These are phyloP conservation scores for Nothobranchius kuhntae DNA, from an alignment of 2,113 vertebrate species.

Conservation along the genomic window DNA sequence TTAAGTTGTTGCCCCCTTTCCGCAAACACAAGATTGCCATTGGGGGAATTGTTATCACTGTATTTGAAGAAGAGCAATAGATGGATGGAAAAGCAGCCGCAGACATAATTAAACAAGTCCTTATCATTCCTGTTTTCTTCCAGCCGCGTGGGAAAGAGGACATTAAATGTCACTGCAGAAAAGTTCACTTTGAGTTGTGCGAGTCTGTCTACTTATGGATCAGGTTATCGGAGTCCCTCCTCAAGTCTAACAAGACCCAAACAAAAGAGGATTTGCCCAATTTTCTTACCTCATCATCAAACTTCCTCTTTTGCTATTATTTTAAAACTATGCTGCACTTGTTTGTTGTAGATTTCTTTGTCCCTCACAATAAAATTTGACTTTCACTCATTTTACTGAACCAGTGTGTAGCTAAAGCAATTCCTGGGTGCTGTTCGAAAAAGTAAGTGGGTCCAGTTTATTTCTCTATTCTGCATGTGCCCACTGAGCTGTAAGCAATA, in stretches of 20 bases:
- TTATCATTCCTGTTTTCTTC: slow-evolving; percentile 58
- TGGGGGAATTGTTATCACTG: slow-evolving; percentile 61
- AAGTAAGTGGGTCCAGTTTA: no score
- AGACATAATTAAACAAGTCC: slow-evolving; percentile 71
- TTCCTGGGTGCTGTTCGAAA: no score
- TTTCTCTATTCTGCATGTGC: background rate
- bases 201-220: slow-evolving; percentile 53
- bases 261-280: no score
- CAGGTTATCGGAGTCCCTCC: slow-evolving; percentile 42
- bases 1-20: slow-evolving; percentile 43
- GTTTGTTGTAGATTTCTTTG: no score
- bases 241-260: background rate
- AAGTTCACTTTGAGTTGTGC: slow-evolving; percentile 50
- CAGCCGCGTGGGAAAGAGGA: slow-evolving; percentile 33
- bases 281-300: no score
- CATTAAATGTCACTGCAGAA: slow-evolving; percentile 61
- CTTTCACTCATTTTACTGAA: no score
- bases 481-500: background rate
- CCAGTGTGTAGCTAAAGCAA: no score
- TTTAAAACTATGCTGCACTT: no score
- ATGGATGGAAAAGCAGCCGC: slow-evolving; percentile 14
- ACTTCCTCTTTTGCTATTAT: no score
- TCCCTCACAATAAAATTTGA: no score
- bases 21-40: slow-evolving; percentile 51
- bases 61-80: slow-evolving; percentile 57